Base-by-base conservation (phyloP, 2,113 vertebrate species). In the Arenaria interpres region DNA sequence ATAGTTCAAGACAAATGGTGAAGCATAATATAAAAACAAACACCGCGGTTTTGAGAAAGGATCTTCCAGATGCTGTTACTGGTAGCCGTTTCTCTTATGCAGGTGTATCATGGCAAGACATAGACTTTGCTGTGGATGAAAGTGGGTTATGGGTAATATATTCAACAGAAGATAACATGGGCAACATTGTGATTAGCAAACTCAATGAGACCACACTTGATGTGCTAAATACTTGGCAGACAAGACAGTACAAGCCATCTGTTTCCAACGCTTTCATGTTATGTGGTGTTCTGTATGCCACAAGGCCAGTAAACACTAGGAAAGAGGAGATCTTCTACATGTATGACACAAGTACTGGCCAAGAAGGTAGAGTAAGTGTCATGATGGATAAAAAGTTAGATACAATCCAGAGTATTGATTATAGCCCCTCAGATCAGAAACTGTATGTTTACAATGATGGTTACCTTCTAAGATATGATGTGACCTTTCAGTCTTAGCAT, bases 101-200 rank as follows among this genome's bases (percentile, higher is more conserved):
- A 82, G 98, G 97, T n/a, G 98, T 99, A 5, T 76, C 76, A 12
- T 99, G 99, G 98, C 97, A 99, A 60, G 99, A 98, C 94, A 98
- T 99, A 14, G 99, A 99, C 97, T 98, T 99, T 33, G 98, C 99
- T 0, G 98, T 99, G 89, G 99, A 99, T 91, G 99, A 99, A 97
- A 98, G 97, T 41, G 99, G 99, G 15, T 98, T 99, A 91, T 99
- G 99, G 99, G 99, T 99, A 87, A 98, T 99, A 97, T 99, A 99
- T 91, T 98, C 99, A 63, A 99, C 99, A 1, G 99, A 99, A 97
- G 98, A 98, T 93, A 99, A 97, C 96, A 98, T 98, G 37, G 99
- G 99, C 73, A 99, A 99, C 85, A 98, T 99, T 5, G 98, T 99
- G 94, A 98, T 99, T 81, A 99, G 99, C 97, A 99, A 98, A 97